Conservation (phyloP, 2,797 vertebrate genomes). For the Sylvilagus floridanus region DNA sequence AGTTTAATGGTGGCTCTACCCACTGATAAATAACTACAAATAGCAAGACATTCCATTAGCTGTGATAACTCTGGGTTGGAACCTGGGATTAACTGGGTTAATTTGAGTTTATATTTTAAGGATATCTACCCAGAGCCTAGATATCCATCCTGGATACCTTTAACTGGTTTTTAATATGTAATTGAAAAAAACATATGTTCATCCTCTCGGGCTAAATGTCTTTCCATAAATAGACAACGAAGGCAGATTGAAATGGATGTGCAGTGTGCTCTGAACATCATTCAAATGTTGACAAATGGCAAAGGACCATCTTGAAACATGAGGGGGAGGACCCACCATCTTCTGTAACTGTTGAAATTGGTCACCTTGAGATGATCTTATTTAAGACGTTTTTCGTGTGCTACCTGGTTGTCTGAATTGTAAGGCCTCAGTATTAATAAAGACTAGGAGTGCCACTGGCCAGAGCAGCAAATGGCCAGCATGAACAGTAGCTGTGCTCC, state of each 20-base stretch:
- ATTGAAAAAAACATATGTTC: slow-evolving; percentile 58
- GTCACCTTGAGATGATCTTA: slow-evolving; percentile 77
- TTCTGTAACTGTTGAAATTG: slow-evolving; percentile 62
- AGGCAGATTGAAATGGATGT: neutral
- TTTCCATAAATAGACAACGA: slow-evolving; percentile 22
- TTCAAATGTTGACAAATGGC: neutral
- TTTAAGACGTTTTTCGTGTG: neutral
- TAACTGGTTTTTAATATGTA: slow-evolving; percentile 20
- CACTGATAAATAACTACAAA: slow-evolving; percentile 41
- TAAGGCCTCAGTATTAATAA: neutral
- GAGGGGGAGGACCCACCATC: slow-evolving; percentile 62
- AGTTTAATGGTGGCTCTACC: slow-evolving; percentile 55
- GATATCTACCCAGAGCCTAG: slow-evolving; percentile 21
- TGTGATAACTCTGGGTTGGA: neutral
- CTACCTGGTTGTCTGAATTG: neutral
- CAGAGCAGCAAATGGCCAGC: neutral
- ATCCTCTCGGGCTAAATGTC: neutral
- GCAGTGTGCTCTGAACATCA: neutral
- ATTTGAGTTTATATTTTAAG: slow-evolving; percentile 59
- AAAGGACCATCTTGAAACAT: neutral
- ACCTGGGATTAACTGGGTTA: slow-evolving; percentile 37
- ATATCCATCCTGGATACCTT: slow-evolving; percentile 58
- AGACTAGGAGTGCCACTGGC: neutral
- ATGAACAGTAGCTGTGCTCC: neutral
- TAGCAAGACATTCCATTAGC: slow-evolving; percentile 51